Evolutionary conservation across 2,797 vertebrate species (phyloP).

Genomic region (Hemitrygon akajei): DNA sequence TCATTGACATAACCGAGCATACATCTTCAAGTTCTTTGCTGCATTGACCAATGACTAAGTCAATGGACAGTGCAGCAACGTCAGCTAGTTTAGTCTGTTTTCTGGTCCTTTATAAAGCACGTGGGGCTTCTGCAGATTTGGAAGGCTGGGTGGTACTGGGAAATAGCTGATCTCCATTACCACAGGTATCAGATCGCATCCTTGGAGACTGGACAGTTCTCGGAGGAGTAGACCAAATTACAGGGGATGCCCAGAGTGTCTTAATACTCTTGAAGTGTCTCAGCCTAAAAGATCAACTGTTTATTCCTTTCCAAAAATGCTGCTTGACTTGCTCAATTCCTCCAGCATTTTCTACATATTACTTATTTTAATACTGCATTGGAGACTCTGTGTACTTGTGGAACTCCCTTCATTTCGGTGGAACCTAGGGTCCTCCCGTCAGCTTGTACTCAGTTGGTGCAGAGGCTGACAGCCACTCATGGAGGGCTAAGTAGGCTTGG

Average conservation of each 20-base stretch:
- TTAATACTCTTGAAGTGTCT: too few relatives aligned
- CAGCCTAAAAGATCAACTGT: too few relatives aligned
- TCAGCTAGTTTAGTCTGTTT: neutral
- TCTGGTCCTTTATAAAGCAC: neutral
- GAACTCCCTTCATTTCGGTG: neutral
- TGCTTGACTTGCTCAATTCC: too few relatives aligned
- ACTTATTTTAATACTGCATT: neutral
- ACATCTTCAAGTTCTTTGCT: neutral
- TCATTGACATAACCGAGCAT: neutral
- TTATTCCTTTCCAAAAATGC: too few relatives aligned
- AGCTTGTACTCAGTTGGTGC: neutral
- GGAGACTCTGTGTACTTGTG: too few relatives aligned
- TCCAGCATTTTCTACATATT: too few relatives aligned
- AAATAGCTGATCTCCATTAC: neutral
- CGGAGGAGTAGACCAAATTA: neutral
- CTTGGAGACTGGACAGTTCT: neutral
- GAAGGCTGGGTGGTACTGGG: neutral
- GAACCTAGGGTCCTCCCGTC: neutral
- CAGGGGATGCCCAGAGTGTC: neutral
- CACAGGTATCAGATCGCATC: too few relatives aligned
- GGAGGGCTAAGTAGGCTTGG: too few relatives aligned
- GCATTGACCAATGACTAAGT: neutral
- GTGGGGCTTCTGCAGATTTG: neutral
- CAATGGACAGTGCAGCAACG: neutral
- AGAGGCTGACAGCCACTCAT: neutral